These are phyloP conservation scores for Coccyzus lansbergi DNA, from an alignment of 2,797 vertebrate species.

Conservation along the genomic window DNA sequence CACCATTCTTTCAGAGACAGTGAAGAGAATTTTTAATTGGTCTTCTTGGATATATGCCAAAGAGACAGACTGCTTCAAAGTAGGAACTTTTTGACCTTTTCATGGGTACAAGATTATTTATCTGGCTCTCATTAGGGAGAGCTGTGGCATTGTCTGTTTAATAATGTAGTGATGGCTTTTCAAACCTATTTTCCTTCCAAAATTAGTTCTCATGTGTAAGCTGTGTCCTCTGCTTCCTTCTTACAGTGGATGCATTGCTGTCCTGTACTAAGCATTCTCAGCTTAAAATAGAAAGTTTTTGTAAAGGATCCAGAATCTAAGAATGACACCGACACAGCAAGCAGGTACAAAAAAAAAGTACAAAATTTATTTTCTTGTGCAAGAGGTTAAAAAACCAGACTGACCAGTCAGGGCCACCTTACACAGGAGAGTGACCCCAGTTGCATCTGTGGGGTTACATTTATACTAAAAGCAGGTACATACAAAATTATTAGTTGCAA, in stretches of 20 bases:
- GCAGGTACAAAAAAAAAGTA: too few species aligned
- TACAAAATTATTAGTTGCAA: too few species aligned
- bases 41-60: not conserved
- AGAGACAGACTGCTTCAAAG: conserved; percentile 36
- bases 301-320: too few species aligned
- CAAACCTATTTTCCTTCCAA: conserved; percentile 37
- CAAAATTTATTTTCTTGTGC: too few species aligned
- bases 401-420: too few species aligned
- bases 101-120: conserved; percentile 54
- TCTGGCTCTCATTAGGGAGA: conserved; percentile 49
- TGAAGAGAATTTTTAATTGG: conserved; percentile 55
- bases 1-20: not conserved
- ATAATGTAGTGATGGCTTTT: conserved; percentile 49
- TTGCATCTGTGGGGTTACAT: too few species aligned
- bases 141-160: conserved; percentile 15
- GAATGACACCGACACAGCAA: too few species aligned
- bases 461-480: too few species aligned
- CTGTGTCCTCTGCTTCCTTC: not conserved
- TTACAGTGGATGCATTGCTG: not conserved
- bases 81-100: conserved; percentile 66
- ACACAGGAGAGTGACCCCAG: too few species aligned
- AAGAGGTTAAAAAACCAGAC: too few species aligned
- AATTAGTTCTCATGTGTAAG: conserved; percentile 5
- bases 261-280: not conserved
- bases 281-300: not conserved